Evolutionary conservation across 1,140 invertebrate genomes (phyloP).

Genomic region (Caerostris extrusa): DNA sequence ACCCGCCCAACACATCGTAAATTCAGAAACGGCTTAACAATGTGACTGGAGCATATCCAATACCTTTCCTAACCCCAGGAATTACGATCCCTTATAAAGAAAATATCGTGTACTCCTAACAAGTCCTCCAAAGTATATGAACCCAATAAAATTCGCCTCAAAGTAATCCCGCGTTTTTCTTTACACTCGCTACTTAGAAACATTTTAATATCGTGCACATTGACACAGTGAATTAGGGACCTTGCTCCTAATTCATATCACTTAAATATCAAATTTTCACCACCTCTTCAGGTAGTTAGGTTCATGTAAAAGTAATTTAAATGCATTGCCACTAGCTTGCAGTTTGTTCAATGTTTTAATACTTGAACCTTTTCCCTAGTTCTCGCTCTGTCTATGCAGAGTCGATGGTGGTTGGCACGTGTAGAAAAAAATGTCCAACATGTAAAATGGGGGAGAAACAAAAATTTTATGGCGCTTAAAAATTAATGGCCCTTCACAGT

Average conservation of each 20-base stretch:
- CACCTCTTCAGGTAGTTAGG: neutral
- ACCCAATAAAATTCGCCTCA: no score
- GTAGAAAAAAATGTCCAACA: neutral
- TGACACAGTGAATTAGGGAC: neutral
- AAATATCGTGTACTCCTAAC: no score
- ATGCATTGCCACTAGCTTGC: neutral
- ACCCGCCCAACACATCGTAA: neutral
- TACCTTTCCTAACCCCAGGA: neutral
- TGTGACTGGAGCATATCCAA: neutral
- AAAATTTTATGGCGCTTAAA: neutral
- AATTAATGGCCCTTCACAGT: neutral
- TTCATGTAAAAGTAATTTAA: neutral
- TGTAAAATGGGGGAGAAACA: neutral
- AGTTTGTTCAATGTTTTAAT: neutral
- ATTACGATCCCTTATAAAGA: neutral
- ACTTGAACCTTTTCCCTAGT: neutral
- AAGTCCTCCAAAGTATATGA: no score
- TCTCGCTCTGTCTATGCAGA: neutral
- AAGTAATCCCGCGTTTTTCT: no score
- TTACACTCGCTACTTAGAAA: no score
- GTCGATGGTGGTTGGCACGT: neutral
- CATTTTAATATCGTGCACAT: neutral
- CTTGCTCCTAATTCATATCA: neutral
- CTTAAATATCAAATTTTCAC: neutral
- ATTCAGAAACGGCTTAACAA: neutral